Evolutionary conservation across 1,140 invertebrate genomes (phyloP), one percentile per base, ranked within the genome.

Genomic region (Zaprionus lachaisei): DNA sequence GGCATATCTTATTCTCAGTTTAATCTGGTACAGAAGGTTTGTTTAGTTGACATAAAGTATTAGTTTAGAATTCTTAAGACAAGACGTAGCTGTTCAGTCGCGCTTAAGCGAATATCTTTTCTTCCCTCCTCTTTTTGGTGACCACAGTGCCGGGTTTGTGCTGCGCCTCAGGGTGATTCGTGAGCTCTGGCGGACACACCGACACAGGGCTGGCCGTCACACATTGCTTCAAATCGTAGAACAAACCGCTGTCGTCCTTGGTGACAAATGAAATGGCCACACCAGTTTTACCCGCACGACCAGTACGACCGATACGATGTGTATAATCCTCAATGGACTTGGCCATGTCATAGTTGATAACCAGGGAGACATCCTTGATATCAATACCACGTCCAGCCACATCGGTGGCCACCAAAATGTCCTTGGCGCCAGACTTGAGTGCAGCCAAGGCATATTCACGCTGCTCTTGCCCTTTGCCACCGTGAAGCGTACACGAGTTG

Each of bases 321-420:
- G 98, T 99, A 89, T 99, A 99, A 95, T 99, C 99, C 95, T 99
- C 98, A 92, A 99, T 99, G 60, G 96, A 96, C 93, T 99, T 99
- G 0, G 99, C 98, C 99, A 99, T 99, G 93, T 99, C 99, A 83
- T 99, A 99, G 93, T 99, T 99, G 79, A 99, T 98, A 72, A 99
- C 98, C 93, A 99, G 95, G 1, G 98, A 99, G 0, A 99, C 99
- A 93, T 99, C 99, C 93, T 99, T 99, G 86, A 99, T 99, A 92
- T 99, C 99, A 78, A 99, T 99, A 98, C 99, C 99, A 95, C 99
- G 96, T 81, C 99, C 99, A 91, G 99, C 99, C 2, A 99, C 99
- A 94, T 99, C 99, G 5, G 99, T 99, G 0, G 99, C 99, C n/a
- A 99, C 99, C 66, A 99, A 94, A 87, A 99, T 99, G 93, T 99